Base-by-base conservation (phyloP, 2,888 invertebrate genomes). In the Schizaphis graminum region DNA sequence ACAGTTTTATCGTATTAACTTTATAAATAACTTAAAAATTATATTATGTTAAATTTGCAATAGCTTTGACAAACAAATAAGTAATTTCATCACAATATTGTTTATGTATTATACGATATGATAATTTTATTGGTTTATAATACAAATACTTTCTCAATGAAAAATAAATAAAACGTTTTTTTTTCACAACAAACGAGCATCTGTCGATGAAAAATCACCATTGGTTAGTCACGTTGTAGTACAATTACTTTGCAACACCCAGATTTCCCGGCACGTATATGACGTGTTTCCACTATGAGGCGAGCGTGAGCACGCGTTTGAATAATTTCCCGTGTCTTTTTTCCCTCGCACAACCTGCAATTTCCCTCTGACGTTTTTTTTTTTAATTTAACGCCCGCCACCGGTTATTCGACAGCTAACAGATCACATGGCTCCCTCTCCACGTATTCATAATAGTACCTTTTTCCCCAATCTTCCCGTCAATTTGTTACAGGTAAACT, bases 391-490 rank as follows among this genome's bases (percentile, higher is more conserved):
- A 94, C 90, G 85, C 49, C 93, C 90, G 57, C 61, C 86, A 49
- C 57, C 93, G 89, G 93, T 93, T 93, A 93, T 90, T 93, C 90
- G 93, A 94, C 93, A 94, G 93, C 93, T 94, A 94, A 94, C 93
- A 94, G 90, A 94, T 94, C 93, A 49, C 90, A 86, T 26, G 26
- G 85, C 41, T 89, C 77, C 77, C 93, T 88, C 41, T 56, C 35
- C 77, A 77, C 47, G 84, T 89, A 84, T 89, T 93, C 93, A 89
- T 93, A 93, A 89, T 84, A 84, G 89, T 89, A 47, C 77, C 92
- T 56, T 56, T 84, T 89, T 47, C 89, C 77, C 89, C 77, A 77
- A 89, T 89, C 77, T 89, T 93, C 89, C 44, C 89, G 89, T 93
- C 93, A 85, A 93, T 93, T 93, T 84, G 89, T 93, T 90, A 90